Conservation (phyloP, 2,888 invertebrate species). For the Pterostichus niger region DNA sequence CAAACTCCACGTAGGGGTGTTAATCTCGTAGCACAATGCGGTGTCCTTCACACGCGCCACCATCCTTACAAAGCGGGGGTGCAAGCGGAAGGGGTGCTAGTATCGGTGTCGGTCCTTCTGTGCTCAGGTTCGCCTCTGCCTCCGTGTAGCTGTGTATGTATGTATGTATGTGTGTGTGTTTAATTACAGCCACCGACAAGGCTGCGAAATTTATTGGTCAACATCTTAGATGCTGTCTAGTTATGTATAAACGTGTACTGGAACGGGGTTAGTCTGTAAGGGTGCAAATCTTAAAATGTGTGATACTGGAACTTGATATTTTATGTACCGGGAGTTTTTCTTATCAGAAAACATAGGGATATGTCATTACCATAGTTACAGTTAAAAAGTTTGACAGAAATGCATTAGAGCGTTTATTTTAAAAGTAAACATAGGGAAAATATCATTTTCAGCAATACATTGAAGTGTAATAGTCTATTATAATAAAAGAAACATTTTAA, state of each 20-base stretch:
- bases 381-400: too few species aligned
- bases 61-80: not conserved
- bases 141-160: constrained; percentile 16
- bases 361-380: too few species aligned
- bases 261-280: constrained; percentile 65
- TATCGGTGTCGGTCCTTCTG: constrained; percentile 38
- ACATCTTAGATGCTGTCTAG: constrained; percentile 70
- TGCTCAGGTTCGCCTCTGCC: constrained; percentile 49
- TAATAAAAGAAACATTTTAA: too few species aligned
- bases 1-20: constrained; percentile 9
- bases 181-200: constrained; percentile 71
- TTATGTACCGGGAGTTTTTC: too few species aligned
- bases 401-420: too few species aligned
- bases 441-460: too few species aligned
- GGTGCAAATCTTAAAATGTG: not conserved
- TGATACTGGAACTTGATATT: not conserved
- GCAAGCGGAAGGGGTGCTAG: not conserved
- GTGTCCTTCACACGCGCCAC: constrained; percentile 44
- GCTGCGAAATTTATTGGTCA: constrained; percentile 71
- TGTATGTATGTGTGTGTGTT: constrained; percentile 69
- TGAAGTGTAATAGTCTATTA: too few species aligned
- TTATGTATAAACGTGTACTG: constrained; percentile 68
- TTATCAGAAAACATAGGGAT: too few species aligned
- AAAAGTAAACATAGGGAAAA: too few species aligned
- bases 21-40: constrained; percentile 32